phyloP scores from a whole-genome alignment of 2,888 invertebrate species.

The Timandra comae region DNA sequence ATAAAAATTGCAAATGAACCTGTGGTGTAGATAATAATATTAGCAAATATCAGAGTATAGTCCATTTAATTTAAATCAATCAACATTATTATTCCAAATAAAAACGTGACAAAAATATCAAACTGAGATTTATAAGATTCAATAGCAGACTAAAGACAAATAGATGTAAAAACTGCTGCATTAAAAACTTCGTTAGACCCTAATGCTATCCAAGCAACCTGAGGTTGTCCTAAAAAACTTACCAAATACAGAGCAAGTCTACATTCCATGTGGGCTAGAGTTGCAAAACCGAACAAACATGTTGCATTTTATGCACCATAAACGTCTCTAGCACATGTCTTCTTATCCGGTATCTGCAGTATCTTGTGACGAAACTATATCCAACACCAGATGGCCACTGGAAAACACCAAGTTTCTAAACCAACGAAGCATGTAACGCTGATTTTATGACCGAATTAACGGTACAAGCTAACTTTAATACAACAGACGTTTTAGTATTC shows the following conservation, averaged over 20 bases:
- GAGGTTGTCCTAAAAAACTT: slow-evolving; percentile 25
- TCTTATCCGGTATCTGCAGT: slow-evolving; percentile 32
- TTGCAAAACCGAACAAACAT: slow-evolving; percentile 36
- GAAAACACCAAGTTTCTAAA: slow-evolving; percentile 18
- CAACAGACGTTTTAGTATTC: slow-evolving; percentile 26
- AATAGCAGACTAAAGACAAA: background rate
- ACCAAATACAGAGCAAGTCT: slow-evolving; percentile 41
- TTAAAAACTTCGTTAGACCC: slow-evolving; percentile 7
- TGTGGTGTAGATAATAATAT: too few species aligned
- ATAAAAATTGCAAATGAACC: too few species aligned
- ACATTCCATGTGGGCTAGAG: slow-evolving; percentile 39
- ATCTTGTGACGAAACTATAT: slow-evolving; percentile 40
- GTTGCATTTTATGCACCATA: slow-evolving; percentile 40
- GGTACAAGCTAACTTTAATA: slow-evolving; percentile 22
- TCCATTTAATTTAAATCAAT: too few species aligned
- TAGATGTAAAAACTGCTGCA: background rate
- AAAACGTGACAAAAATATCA: background rate
- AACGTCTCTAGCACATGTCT: slow-evolving; percentile 52
- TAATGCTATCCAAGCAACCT: slow-evolving; percentile 11
- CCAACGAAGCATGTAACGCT: slow-evolving; percentile 19
- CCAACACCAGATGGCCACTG: slow-evolving; percentile 35
- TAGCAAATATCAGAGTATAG: too few species aligned
- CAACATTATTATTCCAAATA: background rate
- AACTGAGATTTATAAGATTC: background rate
- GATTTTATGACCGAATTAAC: slow-evolving; percentile 18